Conservation (phyloP, 2,888 invertebrate genomes). For the Parthenolecanium corni region DNA sequence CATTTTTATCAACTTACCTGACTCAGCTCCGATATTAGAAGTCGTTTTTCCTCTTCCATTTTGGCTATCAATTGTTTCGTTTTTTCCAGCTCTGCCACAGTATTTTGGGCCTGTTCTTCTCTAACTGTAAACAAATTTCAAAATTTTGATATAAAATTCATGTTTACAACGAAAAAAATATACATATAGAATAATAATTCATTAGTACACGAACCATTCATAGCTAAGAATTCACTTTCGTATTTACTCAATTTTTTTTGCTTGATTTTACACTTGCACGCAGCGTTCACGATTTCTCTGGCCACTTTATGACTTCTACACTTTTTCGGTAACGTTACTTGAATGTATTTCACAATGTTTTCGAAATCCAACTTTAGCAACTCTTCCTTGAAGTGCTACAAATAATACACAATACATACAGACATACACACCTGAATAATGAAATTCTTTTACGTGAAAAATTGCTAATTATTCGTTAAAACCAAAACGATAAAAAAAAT, state of each 20-base stretch:
- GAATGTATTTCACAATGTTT: slow-evolving; percentile 93
- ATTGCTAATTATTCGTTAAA: neutral
- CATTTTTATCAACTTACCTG: slow-evolving; percentile 40
- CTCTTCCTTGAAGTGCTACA: slow-evolving; percentile 70
- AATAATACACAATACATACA: neutral
- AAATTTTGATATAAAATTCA: neutral
- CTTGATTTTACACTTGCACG: slow-evolving; percentile 76
- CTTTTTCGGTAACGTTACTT: slow-evolving; percentile 91
- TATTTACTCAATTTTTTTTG: slow-evolving; percentile 81
- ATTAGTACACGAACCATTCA: slow-evolving; percentile 51
- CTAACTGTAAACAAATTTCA: slow-evolving; percentile 42
- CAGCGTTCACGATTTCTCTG: slow-evolving; percentile 74
- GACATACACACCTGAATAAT: neutral
- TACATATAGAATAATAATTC: neutral
- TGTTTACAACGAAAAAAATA: neutral
- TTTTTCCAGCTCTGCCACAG: slow-evolving; percentile 47
- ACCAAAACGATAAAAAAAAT: too few species aligned
- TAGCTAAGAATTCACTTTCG: slow-evolving; percentile 72
- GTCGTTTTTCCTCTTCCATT: slow-evolving; percentile 59
- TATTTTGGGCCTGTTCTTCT: slow-evolving; percentile 48
- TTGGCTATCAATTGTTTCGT: slow-evolving; percentile 48
- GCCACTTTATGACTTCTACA: slow-evolving; percentile 86
- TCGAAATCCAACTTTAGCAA: slow-evolving; percentile 90
- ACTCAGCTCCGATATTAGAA: slow-evolving; percentile 53
- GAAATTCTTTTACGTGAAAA: too few species aligned